Percentiles rank a stretch among this genome's conserved stretches.
These are phyloP conservation scores for Suillia variegata DNA, from an alignment of 2,888 invertebrate species.

Conservation along the genomic window DNA sequence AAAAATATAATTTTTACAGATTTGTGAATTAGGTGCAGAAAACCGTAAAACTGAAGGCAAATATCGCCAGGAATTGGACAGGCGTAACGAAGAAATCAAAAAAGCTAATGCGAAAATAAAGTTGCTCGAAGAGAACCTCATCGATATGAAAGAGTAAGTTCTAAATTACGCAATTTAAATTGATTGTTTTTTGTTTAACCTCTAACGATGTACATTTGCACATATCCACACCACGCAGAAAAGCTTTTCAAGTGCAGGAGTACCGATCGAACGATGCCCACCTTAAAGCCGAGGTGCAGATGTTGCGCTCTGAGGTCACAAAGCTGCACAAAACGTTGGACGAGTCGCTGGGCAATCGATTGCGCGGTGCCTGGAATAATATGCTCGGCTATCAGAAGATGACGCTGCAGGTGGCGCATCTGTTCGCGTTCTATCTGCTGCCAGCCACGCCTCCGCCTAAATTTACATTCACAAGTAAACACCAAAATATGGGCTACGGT, in stretches of 20 bases:
- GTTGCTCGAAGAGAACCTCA: conserved; percentile 18
- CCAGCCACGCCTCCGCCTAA: conserved; percentile 37
- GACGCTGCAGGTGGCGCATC: conserved; percentile 28
- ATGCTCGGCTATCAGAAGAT: conserved; percentile 21
- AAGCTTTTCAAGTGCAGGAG: conserved; percentile 26
- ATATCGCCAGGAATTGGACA: conserved; percentile 25
- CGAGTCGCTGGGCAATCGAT: conserved; percentile 24
- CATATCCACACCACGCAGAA: too few species aligned
- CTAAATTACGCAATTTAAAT: background rate
- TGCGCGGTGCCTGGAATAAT: conserved; percentile 25
- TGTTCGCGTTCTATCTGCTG: conserved; percentile 33
- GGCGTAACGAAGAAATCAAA: conserved; percentile 28
- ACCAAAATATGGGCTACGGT: too few species aligned
- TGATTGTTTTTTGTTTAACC: background rate
- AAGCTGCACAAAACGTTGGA: conserved; percentile 19
- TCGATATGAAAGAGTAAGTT: conserved; percentile 26
- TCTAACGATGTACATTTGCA: too few species aligned
- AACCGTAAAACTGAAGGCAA: conserved; percentile 25
- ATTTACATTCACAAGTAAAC: background rate
- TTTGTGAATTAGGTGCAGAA: conserved; percentile 28
- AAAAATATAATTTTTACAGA: too few species aligned
- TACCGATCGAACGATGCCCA: conserved; percentile 2
- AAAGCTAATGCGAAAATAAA: conserved; percentile 21
- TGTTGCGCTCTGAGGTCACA: background rate
- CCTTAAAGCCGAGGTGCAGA: conserved; percentile 16